Evolutionary conservation across 1,140 invertebrate species (phyloP), one percentile per base, ranked within the genome.

Genomic region (Argopecten irradians): DNA sequence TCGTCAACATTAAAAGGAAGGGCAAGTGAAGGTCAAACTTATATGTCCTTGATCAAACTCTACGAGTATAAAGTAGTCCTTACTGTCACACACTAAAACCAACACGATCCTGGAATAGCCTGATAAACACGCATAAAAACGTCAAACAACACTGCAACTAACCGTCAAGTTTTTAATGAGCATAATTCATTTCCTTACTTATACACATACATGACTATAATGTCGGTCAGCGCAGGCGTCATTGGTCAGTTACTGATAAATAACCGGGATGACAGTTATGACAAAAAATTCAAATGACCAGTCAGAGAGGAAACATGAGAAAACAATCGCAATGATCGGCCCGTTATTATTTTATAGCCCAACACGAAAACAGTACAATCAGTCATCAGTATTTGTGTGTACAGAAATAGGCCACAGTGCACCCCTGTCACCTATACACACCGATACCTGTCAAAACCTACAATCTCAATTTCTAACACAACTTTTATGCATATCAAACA

Each of bases 221-320:
- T 71, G n/a, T 46, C 22, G 43, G 43, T 71, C 8, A n/a, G 22
- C 55, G 5, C 55, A 71, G 55, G 22, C 8, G n/a, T 16, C 16
- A 71, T 71, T 71, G 55, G 55, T 71, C 55, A 71, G 55, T 28
- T 28, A 2, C 55, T 71, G 55, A 71, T 16, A 71, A n/a, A 71
- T 71, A n/a, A 28, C n/a, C 55, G 28, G 22, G n/a, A 16, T 71
- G 55, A 71, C 55, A 71, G 55, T 71, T 71, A 71, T 28, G 55
- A 71, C 55, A 71, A 71, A 71, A 71, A 71, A 71, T 71, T 71
- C 55, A 71, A 71, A 71, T 71, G 55, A 71, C 55, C 55, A 71
- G 22, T 71, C 55, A n/a, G n/a, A 71, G 55, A 71, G 13, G 55
- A 28, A 71, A 71, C 55, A 71, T 3, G n/a, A 71, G 55, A 71